phyloP scores from a whole-genome alignment of 1,140 invertebrate species.

The Platyscapa corneri region DNA sequence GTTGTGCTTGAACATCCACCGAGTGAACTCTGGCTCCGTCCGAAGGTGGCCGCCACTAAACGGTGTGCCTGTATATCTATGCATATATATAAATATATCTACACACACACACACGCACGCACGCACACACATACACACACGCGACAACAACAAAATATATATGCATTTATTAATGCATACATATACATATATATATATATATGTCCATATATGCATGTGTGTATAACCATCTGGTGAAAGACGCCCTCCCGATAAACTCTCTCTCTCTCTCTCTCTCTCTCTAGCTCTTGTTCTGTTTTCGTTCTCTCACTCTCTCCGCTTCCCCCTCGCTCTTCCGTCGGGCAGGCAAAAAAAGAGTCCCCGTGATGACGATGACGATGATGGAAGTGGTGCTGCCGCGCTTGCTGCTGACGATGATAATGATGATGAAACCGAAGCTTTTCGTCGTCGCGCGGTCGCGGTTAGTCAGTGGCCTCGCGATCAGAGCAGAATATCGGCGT shows the following conservation, averaged over 20 bases:
- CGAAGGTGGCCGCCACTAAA: neutral
- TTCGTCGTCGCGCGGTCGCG: conserved; percentile 20
- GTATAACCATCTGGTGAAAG: conserved; percentile 16
- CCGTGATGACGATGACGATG: neutral
- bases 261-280: neutral
- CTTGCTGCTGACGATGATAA: neutral
- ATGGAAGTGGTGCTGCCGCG: neutral
- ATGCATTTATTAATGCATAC: neutral
- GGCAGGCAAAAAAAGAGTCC: conserved; percentile 29
- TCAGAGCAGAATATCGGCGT: conserved; percentile 12
- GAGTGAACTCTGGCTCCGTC: neutral
- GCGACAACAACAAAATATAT: neutral
- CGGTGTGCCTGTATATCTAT: neutral
- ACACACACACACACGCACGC: too few species aligned
- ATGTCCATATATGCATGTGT: neutral
- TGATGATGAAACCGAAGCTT: conserved; percentile 10
- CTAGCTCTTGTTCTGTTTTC: too few species aligned
- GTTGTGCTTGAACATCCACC: neutral
- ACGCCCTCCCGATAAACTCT: neutral
- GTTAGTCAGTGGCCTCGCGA: conserved; percentile 16
- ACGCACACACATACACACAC: neutral
- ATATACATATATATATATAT: conserved; percentile 6
- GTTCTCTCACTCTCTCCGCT: neutral
- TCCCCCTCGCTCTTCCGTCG: neutral
- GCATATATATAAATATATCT: neutral